Evolutionary conservation across 2,113 vertebrate species (phyloP).

Genomic region (Pseudonaja textilis): DNA sequence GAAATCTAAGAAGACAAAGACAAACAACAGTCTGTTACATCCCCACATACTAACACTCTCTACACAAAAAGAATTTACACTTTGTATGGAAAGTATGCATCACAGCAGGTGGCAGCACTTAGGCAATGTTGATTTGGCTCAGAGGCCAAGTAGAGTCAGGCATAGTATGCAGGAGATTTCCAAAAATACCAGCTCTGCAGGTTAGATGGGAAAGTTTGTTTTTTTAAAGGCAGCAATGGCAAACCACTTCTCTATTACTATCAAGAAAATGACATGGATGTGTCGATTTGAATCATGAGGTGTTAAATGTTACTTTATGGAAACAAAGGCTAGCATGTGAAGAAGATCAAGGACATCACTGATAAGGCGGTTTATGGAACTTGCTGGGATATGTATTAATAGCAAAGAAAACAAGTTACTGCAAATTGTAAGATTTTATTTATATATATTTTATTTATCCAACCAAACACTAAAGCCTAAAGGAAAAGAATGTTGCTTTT

Average conservation of each 20-base stretch:
- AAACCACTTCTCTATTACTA: background rate
- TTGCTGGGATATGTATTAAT: background rate
- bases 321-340: background rate
- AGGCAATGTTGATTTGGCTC: background rate
- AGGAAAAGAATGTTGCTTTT: background rate
- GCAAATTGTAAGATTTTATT: background rate
- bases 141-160: background rate
- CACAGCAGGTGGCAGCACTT: background rate
- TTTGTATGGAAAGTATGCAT: background rate
- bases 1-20: conserved; percentile 9
- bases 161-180: background rate
- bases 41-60: background rate
- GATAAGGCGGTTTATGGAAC: background rate
- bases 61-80: background rate
- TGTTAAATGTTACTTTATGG: background rate
- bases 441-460: background rate
- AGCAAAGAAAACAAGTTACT: background rate
- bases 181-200: background rate
- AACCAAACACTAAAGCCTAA: background rate
- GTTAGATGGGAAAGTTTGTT: background rate
- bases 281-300: background rate
- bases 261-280: background rate
- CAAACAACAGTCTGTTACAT: background rate
- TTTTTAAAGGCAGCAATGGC: background rate
- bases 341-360: background rate